phyloP scores from a whole-genome alignment of 2,888 invertebrate genomes.

The Phyllotreta striolata region DNA sequence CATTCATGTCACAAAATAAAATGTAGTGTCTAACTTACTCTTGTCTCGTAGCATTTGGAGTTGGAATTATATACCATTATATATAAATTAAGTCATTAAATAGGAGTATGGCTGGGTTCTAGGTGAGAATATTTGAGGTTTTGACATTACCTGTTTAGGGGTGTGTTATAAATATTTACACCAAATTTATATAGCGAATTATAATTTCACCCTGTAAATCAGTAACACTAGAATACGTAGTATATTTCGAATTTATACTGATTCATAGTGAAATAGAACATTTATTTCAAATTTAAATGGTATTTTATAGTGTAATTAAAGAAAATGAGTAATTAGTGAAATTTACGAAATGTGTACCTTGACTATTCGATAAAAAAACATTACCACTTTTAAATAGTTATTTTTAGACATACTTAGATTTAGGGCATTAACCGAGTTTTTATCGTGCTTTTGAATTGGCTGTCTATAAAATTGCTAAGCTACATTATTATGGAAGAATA shows the following conservation, averaged over 20 bases:
- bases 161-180: not conserved
- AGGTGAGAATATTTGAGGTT: conserved; percentile 29
- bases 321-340: not conserved
- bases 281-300: conserved; percentile 5
- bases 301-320: not conserved
- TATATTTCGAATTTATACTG: conserved; percentile 4
- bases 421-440: conserved; percentile 10
- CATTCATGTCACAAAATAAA: conserved; percentile 47
- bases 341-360: not conserved
- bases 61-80: conserved; percentile 56
- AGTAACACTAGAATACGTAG: no score
- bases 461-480: conserved; percentile 11
- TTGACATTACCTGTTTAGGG: not conserved
- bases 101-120: conserved; percentile 45
- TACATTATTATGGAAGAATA: conserved; percentile 2
- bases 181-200: not conserved
- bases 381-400: conserved; percentile 1
- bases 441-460: conserved; percentile 6
- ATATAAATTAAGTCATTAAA: conserved; percentile 48
- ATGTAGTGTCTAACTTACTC: conserved; percentile 51
- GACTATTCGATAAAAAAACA: not conserved
- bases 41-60: conserved; percentile 55
- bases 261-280: not conserved
- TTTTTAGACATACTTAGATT: conserved; percentile 16
- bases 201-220: no score